Evolutionary conservation across 2,113 vertebrate species (phyloP).

Genomic region (Opisthocomus hoazin): DNA sequence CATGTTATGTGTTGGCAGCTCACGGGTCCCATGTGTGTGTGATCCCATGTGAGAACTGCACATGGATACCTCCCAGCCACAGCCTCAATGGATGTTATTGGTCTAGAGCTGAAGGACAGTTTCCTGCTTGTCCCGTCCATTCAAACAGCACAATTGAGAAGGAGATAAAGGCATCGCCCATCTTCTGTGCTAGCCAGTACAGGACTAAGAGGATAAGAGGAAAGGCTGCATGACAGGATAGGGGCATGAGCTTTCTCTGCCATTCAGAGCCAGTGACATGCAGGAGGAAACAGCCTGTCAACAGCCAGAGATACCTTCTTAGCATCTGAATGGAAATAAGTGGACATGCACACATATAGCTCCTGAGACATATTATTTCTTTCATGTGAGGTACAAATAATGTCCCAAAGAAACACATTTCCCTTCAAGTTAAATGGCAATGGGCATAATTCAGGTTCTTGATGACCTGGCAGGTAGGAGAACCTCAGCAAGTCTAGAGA

Average conservation of each 20-base stretch:
- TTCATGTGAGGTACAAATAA: not conserved
- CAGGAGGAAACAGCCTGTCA: not conserved
- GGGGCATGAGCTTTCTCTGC: not conserved
- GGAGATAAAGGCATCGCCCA: not conserved
- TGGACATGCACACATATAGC: not conserved
- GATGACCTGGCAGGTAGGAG: not conserved
- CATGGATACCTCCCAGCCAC: not conserved
- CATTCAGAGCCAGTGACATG: not conserved
- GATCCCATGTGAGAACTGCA: not conserved
- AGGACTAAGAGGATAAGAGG: not conserved
- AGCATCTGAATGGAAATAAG: not conserved
- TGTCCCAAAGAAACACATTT: not conserved
- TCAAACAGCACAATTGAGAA: not conserved
- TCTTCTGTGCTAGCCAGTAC: not conserved
- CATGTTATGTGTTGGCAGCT: not conserved
- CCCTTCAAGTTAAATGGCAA: not conserved
- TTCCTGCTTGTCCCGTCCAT: not conserved
- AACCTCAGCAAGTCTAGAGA: not conserved
- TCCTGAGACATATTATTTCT: not conserved
- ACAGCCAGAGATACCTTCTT: not conserved
- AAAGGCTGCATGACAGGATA: not conserved
- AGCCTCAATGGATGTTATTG: fast-evolving
- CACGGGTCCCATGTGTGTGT: not conserved
- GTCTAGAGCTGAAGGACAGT: not conserved
- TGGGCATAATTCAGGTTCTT: not conserved